Evolutionary conservation across 2,113 vertebrate species (phyloP).

Genomic region (Malurus cyaneus): DNA sequence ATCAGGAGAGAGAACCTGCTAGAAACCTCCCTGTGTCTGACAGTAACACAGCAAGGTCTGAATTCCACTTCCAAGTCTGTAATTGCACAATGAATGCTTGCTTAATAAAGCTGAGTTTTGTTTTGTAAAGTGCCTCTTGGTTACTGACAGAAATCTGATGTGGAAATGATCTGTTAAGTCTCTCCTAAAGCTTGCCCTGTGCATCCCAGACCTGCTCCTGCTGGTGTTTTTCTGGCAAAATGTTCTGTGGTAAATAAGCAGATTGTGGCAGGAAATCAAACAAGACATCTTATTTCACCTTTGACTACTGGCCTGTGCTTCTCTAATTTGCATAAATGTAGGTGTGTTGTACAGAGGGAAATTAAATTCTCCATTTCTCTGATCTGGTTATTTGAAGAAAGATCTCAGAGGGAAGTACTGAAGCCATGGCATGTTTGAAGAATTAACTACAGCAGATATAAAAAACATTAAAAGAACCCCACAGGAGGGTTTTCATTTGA

Average conservation of each 20-base stretch:
- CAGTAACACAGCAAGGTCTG: background rate
- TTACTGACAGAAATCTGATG: slow-evolving; percentile 24
- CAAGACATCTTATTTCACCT: background rate
- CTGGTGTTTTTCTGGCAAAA: background rate
- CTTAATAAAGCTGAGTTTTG: slow-evolving; percentile 71
- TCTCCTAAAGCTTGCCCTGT: background rate
- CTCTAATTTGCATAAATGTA: background rate
- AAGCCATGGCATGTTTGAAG: background rate
- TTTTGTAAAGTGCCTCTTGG: slow-evolving; percentile 48
- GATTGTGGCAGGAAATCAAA: slow-evolving; percentile 27
- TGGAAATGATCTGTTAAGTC: background rate
- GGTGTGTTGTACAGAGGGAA: background rate
- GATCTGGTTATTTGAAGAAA: background rate
- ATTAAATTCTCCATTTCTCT: background rate
- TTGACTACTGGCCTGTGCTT: background rate
- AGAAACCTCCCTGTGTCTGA: background rate
- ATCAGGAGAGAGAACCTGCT: background rate
- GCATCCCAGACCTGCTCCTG: background rate
- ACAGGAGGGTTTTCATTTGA: background rate
- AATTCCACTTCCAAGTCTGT: slow-evolving; percentile 40
- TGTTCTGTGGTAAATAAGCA: background rate
- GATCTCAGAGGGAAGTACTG: background rate
- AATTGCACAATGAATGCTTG: slow-evolving; percentile 49
- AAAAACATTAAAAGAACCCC: background rate
- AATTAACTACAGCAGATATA: background rate